These are phyloP conservation scores for Pantherophis alleghaniensis DNA, from an alignment of 2,797 vertebrate species.

Conservation along the genomic window DNA sequence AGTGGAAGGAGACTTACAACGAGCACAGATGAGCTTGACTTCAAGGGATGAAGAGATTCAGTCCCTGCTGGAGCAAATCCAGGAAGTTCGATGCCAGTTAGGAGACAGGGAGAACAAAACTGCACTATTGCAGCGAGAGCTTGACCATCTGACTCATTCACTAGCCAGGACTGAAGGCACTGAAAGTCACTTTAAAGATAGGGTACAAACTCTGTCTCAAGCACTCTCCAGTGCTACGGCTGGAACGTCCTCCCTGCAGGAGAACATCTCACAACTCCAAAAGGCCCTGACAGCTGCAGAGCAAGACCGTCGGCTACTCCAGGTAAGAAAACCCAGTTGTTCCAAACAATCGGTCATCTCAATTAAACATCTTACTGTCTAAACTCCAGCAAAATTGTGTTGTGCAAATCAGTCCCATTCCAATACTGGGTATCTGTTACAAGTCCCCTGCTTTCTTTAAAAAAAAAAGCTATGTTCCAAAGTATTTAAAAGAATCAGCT, in stretches of 20 bases:
- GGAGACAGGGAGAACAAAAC: constrained; percentile 72
- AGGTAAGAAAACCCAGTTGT: constrained; percentile 65
- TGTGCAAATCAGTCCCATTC: background rate
- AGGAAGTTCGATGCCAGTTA: constrained; percentile 69
- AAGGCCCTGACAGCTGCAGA: constrained; percentile 72
- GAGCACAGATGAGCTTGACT: constrained; percentile 64
- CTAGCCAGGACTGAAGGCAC: constrained; percentile 74
- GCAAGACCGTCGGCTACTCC: constrained; percentile 75
- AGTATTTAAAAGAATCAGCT: background rate
- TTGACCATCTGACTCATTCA: constrained; percentile 66
- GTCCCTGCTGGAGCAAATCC: constrained; percentile 69
- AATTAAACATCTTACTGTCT: background rate
- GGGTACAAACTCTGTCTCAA: constrained; percentile 69
- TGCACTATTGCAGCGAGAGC: constrained; percentile 55
- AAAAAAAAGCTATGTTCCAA: no score
- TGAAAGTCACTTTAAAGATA: constrained; percentile 74
- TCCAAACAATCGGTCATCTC: background rate
- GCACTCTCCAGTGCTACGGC: constrained; percentile 65
- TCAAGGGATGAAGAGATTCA: constrained; percentile 73
- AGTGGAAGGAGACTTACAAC: constrained; percentile 78
- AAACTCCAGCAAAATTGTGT: background rate
- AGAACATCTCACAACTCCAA: constrained; percentile 74
- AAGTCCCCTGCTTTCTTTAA: background rate
- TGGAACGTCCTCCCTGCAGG: constrained; percentile 68
- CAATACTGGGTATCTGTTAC: background rate